Evolutionary conservation across 2,888 invertebrate genomes (phyloP).

Genomic region (Dermolepida albohirtum): DNA sequence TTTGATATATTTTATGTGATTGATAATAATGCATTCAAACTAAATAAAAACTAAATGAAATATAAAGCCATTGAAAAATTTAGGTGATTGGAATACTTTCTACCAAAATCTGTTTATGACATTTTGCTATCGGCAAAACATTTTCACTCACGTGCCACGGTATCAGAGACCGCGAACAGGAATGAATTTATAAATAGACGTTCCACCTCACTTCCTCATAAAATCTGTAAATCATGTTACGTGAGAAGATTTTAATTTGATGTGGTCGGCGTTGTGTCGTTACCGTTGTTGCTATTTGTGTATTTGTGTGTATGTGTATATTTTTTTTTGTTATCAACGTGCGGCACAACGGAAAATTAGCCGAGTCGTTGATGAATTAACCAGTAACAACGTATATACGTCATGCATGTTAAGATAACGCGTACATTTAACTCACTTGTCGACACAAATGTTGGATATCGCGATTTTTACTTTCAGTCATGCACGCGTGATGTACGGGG

Average conservation of each 20-base stretch:
- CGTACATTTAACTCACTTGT: conserved; percentile 12
- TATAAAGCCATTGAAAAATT: no score
- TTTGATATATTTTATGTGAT: no score
- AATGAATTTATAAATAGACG: conserved; percentile 37
- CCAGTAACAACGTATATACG: conserved; percentile 26
- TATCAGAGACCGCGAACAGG: not conserved
- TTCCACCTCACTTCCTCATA: conserved; percentile 21
- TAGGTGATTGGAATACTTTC: no score
- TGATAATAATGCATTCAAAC: no score
- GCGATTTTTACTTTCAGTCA: conserved; percentile 17
- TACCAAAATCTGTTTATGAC: no score
- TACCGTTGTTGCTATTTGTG: conserved; percentile 4
- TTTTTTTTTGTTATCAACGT: conserved; percentile 21
- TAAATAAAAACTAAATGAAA: no score
- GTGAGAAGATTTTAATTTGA: conserved; percentile 11
- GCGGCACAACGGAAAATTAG: conserved; percentile 22
- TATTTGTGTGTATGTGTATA: conserved; percentile 10
- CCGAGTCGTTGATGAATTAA: conserved; percentile 27
- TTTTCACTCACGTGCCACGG: no score
- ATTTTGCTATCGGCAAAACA: no score
- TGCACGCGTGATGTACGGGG: conserved; percentile 22
- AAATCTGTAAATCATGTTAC: conserved; percentile 30
- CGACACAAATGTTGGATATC: conserved; percentile 13
- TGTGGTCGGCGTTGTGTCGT: conserved; percentile 9
- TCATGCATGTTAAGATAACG: conserved; percentile 31